Evolutionary conservation across 23 tunicate species (phyloP).

Genomic region (Ascidia mentula): DNA sequence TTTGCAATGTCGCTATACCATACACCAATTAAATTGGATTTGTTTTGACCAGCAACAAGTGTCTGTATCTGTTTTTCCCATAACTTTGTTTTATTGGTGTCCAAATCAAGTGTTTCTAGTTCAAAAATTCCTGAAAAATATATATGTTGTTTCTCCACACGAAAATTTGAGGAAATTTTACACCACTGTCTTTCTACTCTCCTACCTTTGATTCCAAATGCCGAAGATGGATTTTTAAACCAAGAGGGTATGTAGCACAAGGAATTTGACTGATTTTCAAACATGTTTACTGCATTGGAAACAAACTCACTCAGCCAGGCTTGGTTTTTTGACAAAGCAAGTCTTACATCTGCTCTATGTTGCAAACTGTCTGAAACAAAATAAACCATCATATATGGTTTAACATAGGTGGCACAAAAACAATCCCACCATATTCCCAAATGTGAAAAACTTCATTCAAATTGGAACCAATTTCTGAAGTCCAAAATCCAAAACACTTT

Average conservation of each 20-base stretch:
- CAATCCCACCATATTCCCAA: constrained; percentile 66
- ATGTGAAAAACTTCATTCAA: constrained; percentile 53
- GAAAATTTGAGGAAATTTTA: too few relatives aligned
- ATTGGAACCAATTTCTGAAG: constrained; percentile 38
- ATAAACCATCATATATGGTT: too few relatives aligned
- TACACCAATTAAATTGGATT: constrained; percentile 60
- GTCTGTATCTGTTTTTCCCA: constrained; percentile 55
- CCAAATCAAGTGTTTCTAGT: constrained; percentile 56
- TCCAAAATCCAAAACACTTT: constrained; percentile 57
- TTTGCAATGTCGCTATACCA: constrained; percentile 78
- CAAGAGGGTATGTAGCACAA: constrained; percentile 44
- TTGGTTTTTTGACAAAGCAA: constrained; percentile 33
- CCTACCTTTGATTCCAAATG: too few relatives aligned
- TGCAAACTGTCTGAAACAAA: constrained; percentile 13
- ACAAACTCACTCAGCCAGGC: constrained; percentile 52
- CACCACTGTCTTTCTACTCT: too few relatives aligned
- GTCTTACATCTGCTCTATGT: constrained; percentile 54
- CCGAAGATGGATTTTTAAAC: too few relatives aligned
- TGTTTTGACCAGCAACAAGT: constrained; percentile 35
- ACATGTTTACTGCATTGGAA: constrained; percentile 11
- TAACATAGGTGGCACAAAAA: background rate
- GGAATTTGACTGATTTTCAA: constrained; percentile 40
- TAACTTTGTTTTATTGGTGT: constrained; percentile 42
- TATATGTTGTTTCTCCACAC: too few relatives aligned
- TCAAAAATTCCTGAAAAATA: constrained; percentile 43